phyloP scores from a whole-genome alignment of 2,113 vertebrate genomes.

The Myotis lucifugus region DNA sequence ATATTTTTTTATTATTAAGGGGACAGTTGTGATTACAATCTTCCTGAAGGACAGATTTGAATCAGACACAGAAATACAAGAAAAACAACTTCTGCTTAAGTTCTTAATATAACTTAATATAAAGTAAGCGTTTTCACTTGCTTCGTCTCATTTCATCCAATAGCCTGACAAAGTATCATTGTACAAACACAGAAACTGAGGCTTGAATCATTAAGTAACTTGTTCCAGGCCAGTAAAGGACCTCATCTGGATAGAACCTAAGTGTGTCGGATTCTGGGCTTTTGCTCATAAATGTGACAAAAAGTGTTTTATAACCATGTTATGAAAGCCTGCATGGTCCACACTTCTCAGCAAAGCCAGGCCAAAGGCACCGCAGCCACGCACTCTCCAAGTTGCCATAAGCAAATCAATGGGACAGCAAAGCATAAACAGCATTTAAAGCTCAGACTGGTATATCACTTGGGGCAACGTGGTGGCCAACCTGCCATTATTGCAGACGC shows the following conservation, averaged over 20 bases:
- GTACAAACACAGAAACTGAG: background rate
- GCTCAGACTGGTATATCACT: background rate
- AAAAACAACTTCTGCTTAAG: background rate
- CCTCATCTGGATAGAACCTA: background rate
- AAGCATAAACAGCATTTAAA: background rate
- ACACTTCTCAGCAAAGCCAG: background rate
- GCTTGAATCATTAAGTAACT: background rate
- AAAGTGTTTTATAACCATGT: background rate
- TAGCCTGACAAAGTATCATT: background rate
- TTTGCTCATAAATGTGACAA: background rate
- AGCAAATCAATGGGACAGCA: too few species aligned
- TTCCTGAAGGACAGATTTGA: background rate
- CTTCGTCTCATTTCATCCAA: background rate
- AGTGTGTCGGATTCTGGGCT: background rate
- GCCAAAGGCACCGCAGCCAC: background rate
- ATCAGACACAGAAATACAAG: background rate
- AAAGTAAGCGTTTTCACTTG: background rate
- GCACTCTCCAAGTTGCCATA: background rate
- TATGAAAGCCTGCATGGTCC: background rate
- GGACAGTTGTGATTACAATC: background rate
- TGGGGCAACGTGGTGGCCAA: fast-evolving
- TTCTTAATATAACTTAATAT: background rate
- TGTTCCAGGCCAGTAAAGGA: background rate
- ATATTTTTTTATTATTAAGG: background rate
- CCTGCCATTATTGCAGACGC: background rate